Evolutionary conservation across 2,113 vertebrate species (phyloP), one percentile per base, ranked within the genome.

Genomic region (Mustelus asterias): DNA sequence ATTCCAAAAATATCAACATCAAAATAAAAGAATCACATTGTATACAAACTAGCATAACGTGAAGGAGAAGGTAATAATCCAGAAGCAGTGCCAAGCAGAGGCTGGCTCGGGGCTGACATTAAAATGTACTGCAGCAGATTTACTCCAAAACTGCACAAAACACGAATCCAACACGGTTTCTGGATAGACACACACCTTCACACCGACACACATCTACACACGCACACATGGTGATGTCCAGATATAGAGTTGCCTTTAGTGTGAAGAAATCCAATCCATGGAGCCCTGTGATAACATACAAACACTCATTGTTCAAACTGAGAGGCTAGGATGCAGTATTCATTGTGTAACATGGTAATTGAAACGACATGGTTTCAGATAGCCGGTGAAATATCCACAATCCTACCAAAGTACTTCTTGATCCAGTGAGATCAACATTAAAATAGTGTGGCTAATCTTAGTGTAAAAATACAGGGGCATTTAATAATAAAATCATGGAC

Each of bases 11-110:
- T 65, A 93, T 65, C 58, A 93, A 1, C 60, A 18, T 65, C 29
- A 93, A 93, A 83, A 63, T 26, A 90, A 93, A 93, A 76, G 29
- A 93, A 90, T 8, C 29, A n/a, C 29, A 83, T 41, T 83, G 80
- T 83, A 41, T 41, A 41, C 41, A 58, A 48, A 89, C 54, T n/a
- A 16, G 26, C 26, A 90, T 90, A 90, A 90, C 60, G 16, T 90
- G 88, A 90, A 90, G 26, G 16, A 93, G n/a, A 37, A 29, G 88
- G 54, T 33, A 60, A 60, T 90, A 90, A 90, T 90, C 26, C 29
- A 33, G 70, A 76, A 9, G 8, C 26, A 76, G 70, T 76, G 41
- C 83, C 86, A 11, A 10, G 48, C 48, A 29, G 54, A 90, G 33
- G 33, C 89, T 37, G 89, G 58, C 60, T n/a, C 1, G 1, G 78